Conservation (phyloP, 2,113 vertebrate genomes). For the Agapornis roseicollis region DNA sequence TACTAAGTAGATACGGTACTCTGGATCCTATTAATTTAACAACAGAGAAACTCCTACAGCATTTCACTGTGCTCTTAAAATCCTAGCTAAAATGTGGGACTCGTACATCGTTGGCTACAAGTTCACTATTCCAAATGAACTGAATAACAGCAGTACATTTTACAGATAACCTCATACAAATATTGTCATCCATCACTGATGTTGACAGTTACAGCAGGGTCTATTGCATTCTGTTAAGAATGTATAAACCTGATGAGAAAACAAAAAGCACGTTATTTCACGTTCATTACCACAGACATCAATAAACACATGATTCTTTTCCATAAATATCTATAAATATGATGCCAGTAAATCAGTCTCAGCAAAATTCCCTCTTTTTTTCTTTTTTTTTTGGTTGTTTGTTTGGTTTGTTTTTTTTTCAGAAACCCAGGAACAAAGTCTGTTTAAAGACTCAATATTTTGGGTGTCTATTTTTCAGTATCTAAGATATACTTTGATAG, state of each 20-base stretch:
- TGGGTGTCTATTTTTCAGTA: constrained; percentile 4
- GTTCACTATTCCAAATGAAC: constrained; percentile 72
- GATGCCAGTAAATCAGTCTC: constrained; percentile 59
- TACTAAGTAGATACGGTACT: constrained; percentile 39
- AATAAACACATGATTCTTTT: constrained; percentile 57
- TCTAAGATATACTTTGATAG: constrained; percentile 35
- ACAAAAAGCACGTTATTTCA: constrained; percentile 67
- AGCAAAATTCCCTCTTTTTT: not conserved
- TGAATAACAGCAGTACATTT: constrained; percentile 60
- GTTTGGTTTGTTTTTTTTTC: not conserved
- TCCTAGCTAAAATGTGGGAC: constrained; percentile 68
- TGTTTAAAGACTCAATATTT: constrained; percentile 22
- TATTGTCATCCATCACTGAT: constrained; percentile 55
- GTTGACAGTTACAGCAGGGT: constrained; percentile 60
- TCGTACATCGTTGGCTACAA: constrained; percentile 57
- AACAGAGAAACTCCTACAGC: constrained; percentile 64
- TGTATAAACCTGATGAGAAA: constrained; percentile 69
- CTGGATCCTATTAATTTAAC: constrained; percentile 61
- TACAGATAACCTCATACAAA: constrained; percentile 61
- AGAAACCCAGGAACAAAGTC: constrained; percentile 2
- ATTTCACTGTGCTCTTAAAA: constrained; percentile 68
- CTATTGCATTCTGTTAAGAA: constrained; percentile 67
- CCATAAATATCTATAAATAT: constrained; percentile 73
- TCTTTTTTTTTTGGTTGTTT: too few relatives aligned
- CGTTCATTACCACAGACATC: constrained; percentile 59